Evolutionary conservation across 2,888 invertebrate species (phyloP), one percentile per base, ranked within the genome.

Genomic region (Lordiphosa andalusiaca): DNA sequence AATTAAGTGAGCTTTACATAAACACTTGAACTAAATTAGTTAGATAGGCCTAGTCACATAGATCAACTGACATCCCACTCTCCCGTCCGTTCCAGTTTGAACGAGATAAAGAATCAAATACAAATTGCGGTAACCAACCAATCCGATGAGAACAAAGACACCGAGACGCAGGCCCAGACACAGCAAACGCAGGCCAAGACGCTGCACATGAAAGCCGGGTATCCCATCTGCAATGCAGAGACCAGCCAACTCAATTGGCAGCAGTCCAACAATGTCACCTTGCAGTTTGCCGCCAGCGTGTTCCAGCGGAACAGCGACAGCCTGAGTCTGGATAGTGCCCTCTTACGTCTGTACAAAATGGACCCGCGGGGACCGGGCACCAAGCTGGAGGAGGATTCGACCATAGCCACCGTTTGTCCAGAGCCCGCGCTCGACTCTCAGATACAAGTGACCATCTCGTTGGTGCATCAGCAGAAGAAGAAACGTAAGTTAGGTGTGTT

Each of bases 391-490:
- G 62, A 59, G 42, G 19, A 21, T 12, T 42, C 40, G 6, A 52
- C 52, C 0, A 9, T 41, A 0, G 16, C 58, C 0, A 19, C 69
- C 0, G 23, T 51, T 3, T 76, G 76, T 10, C 67, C 67, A 3
- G 77, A 86, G 4, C 63, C 75, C 23, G 23, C 33, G 37, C 58
- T 86, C 3, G 86, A 88, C 50, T 81, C 88, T 0, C 89, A 89
- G 70, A 87, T 89, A 39, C 87, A 89, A 25, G 81, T 89, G 25
- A 89, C 89, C 7, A 86, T 89, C 2, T 89, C 89, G 51, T 88
- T 89, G 44, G 81, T 89, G 30, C 86, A 87, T 19, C 86, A 87
- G 54, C 72, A 83, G 59, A 78, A 73, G 71, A 88, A 87, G 67
- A 88, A 87, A 80, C 84, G 88, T 77, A 86, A 71, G 74, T 71